phyloP scores from a whole-genome alignment of 1,140 invertebrate genomes.

The Cydia amplana region DNA sequence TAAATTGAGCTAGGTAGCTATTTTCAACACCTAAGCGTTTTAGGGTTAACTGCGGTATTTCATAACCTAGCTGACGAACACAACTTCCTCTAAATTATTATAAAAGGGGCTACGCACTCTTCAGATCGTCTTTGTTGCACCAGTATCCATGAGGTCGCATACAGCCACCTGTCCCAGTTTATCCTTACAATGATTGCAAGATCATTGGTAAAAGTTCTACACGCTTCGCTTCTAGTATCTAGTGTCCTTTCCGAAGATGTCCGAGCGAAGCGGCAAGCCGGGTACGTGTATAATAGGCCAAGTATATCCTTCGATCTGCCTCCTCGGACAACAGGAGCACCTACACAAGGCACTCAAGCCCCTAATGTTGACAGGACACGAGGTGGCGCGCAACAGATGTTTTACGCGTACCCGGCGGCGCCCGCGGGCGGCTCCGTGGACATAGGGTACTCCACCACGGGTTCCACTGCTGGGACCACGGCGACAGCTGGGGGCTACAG shows the following conservation, averaged over 20 bases:
- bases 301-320: constrained; percentile 65
- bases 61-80: constrained; percentile 32
- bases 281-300: constrained; percentile 65
- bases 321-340: constrained; percentile 43
- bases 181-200: constrained; percentile 8
- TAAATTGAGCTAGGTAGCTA: constrained; percentile 18
- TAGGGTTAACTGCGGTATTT: constrained; percentile 39
- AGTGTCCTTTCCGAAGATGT: constrained; percentile 33
- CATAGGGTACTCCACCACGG: constrained; percentile 39
- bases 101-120: constrained; percentile 47
- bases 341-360: constrained; percentile 50
- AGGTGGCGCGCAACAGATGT: constrained; percentile 58
- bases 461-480: constrained; percentile 29
- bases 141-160: constrained; percentile 1
- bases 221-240: constrained; percentile 5
- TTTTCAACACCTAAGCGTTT: constrained; percentile 23
- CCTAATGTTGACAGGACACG: constrained; percentile 60
- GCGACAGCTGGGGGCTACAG: constrained; percentile 33
- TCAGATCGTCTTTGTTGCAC: constrained; percentile 39
- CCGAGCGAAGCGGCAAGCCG: constrained; percentile 57
- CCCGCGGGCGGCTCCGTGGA: constrained; percentile 46
- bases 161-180: neutral
- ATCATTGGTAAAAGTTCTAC: constrained; percentile 5
- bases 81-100: constrained; percentile 50
- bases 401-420: constrained; percentile 65